Evolutionary conservation across 2,797 vertebrate genomes (phyloP), one percentile per base, ranked within the genome.

Genomic region (Galaxias olidus): DNA sequence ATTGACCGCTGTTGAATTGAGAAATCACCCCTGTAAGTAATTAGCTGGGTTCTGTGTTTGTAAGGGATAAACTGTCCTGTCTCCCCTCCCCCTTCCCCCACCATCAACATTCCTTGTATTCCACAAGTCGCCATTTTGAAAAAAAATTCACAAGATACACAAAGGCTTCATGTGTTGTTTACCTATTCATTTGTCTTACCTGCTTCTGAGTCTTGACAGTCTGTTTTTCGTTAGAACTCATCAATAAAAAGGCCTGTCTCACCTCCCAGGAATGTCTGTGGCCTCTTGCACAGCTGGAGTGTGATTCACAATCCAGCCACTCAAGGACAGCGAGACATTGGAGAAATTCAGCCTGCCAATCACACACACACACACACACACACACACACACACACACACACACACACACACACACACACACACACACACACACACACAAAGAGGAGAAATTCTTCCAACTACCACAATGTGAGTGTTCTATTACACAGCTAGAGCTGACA

Each of bases 81-180:
- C n/a, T n/a, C n/a, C n/a, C n/a, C n/a, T n/a, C n/a, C 90, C 75
- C 81, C 67, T 56, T 63, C 77, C 60, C 75, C 87, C 70, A 81
- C 87, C 81, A 86, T 87, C 86, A 84, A 88, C 84, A 91, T 83
- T 85, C 75, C 72, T 82, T 53, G 62, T 90, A 87, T 91, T 90
- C 85, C 81, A 30, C 30, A 6, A 72, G 59, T 68, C 74, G 75
- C 75, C 83, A 81, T 81, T 87, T 77, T 30, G 30, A 30, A 6
- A 30, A 6, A 30, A 2, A 30, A 30, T 30, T 30, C 30, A 30
- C 19, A 52, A 30, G n/a, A n/a, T n/a, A n/a, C n/a, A n/a, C n/a
- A n/a, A n/a, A n/a, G n/a, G n/a, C n/a, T n/a, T n/a, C n/a, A n/a
- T 20, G 7, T 20, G 12, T 43, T 9, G 58, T 60, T 58, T 65